A percentile compares a stretch with the other conserved stretches of the same genome.
These are phyloP conservation scores for Hirtodrosophila confusa DNA, from an alignment of 2,888 invertebrate genomes.

Conservation along the genomic window DNA sequence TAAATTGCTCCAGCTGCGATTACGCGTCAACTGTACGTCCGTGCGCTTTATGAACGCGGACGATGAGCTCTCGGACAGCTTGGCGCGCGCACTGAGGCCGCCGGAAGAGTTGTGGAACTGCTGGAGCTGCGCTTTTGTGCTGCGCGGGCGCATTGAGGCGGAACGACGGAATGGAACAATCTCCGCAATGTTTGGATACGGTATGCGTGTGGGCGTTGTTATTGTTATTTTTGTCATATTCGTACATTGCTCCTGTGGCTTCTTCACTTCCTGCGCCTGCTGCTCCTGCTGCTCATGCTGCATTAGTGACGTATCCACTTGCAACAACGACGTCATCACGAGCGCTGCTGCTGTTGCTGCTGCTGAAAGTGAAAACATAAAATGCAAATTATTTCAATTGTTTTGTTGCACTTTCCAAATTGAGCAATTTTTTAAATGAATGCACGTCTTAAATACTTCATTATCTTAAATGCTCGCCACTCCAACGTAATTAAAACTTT, in stretches of 20 bases:
- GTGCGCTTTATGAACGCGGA: slow-evolving; percentile 12
- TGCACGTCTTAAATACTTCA: slow-evolving; percentile 72
- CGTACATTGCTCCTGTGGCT: slow-evolving; percentile 23
- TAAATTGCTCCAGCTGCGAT: slow-evolving; percentile 70
- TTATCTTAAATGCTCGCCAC: slow-evolving; percentile 64
- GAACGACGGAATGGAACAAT: slow-evolving; percentile 86
- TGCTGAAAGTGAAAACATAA: slow-evolving; percentile 46
- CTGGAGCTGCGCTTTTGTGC: slow-evolving; percentile 81
- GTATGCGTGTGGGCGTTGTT: slow-evolving; percentile 74
- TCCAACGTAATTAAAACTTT: slow-evolving; percentile 71
- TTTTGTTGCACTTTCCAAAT: slow-evolving; percentile 69
- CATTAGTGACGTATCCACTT: slow-evolving; percentile 48
- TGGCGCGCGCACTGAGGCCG: slow-evolving; percentile 69
- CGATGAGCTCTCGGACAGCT: slow-evolving; percentile 58
- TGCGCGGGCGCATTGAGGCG: slow-evolving; percentile 89
- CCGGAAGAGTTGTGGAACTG: slow-evolving; percentile 32
- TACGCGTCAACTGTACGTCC: slow-evolving; percentile 61
- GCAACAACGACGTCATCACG: slow-evolving; percentile 50
- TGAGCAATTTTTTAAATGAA: slow-evolving; percentile 66
- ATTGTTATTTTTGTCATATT: slow-evolving; percentile 26
- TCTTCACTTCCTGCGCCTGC: slow-evolving; percentile 4
- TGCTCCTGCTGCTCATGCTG: background rate
- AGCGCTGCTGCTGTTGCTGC: slow-evolving; percentile 13
- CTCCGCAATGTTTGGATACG: slow-evolving; percentile 54
- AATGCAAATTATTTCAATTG: slow-evolving; percentile 65